Conservation (phyloP, 2,113 vertebrate species). For the Bothrops jararaca region DNA sequence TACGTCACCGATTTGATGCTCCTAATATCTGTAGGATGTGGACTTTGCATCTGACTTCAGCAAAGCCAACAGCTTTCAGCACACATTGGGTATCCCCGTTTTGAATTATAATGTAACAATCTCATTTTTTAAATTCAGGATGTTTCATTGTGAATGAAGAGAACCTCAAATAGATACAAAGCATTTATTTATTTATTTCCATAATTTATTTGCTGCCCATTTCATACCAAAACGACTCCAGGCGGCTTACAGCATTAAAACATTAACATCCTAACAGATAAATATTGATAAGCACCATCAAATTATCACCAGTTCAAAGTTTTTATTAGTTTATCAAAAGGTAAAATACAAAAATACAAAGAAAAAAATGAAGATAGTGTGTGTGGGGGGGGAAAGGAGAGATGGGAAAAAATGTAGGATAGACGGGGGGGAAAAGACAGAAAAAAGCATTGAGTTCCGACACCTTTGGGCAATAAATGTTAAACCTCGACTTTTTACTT, state of each 20-base stretch:
- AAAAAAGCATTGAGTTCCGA: neutral
- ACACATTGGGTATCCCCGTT: neutral
- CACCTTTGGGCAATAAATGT: neutral
- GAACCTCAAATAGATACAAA: neutral
- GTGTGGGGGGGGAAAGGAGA: neutral
- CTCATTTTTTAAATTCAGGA: neutral
- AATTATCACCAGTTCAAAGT: neutral
- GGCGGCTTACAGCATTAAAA: neutral
- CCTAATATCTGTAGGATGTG: neutral
- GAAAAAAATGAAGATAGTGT: neutral
- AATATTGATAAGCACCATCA: neutral
- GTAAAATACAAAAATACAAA: neutral
- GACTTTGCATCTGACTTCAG: neutral
- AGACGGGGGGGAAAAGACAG: neutral
- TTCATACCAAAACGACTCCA: neutral
- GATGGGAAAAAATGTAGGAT: neutral
- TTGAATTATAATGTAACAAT: neutral
- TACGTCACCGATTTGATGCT: neutral
- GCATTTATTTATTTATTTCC: neutral
- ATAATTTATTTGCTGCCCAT: neutral
- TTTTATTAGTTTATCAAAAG: neutral
- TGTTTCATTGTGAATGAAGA: neutral
- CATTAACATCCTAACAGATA: neutral
- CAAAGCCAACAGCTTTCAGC: neutral
- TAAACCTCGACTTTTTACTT: neutral